Evolutionary conservation across 2,797 vertebrate species (phyloP), one percentile per base, ranked within the genome.

Genomic region (Zenarchopterus dispar): DNA sequence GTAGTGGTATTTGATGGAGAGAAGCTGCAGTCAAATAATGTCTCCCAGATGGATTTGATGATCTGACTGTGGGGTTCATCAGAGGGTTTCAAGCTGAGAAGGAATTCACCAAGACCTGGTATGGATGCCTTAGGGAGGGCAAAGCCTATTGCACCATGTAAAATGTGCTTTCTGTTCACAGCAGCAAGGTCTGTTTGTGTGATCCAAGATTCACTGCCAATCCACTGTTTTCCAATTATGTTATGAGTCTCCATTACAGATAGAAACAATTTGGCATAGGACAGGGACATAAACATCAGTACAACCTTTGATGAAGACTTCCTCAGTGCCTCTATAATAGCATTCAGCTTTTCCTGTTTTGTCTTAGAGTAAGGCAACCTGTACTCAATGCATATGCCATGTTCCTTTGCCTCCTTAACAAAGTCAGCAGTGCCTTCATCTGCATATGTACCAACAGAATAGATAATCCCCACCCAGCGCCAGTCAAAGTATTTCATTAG

Each of bases 401-500:
- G 62, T 39, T 82, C 77, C 10, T 70, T 41, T 51, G 75, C 87
- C 28, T 83, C 51, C 18, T 66, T 66, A 1, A 24, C 28, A 54
- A 91, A 88, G 28, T 71, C 62, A 55, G 56, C 26, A 18, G 53
- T 63, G 13, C 78, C 84, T n/a, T 82, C 9, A 0, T 21, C 3
- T 49, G 77, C 47, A 48, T 91, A 90, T 22, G 49, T 7, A 13
- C 24, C 41, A 1, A 0, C 0, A 28, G 75, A 49, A 31, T 70
- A 56, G 59, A 91, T 67, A 11, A 89, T 53, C 33, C 90, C 89
- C 8, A 91, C 73, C 89, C 90, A 90, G 47, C 69, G 88, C 89
- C 91, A 93, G 56, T 87, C 77, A 68, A 87, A 91, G 48, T 80
- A 68, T 58, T 85, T 89, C 86, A 89, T 86, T 2, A 91, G 78